Base-by-base conservation (phyloP, 53 echinoderm and acorn worm genomes). In the Henricia sp. region DNA sequence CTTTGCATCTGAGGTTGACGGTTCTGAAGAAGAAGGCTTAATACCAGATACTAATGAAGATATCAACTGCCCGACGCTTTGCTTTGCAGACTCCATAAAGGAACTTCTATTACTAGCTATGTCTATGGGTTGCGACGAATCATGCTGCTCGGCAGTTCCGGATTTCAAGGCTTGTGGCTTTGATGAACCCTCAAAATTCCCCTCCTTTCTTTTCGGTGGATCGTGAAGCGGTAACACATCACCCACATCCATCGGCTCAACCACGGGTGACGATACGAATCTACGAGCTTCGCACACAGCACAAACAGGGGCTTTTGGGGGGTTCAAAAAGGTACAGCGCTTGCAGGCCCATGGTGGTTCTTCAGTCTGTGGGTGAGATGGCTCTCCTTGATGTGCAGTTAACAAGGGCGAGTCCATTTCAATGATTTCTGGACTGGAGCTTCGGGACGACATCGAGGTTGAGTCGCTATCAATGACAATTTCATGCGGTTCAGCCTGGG, bases 311-410 rank as follows among this genome's bases (percentile, higher is more conserved):
- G 82, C 65, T 3, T 88, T 53, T 33, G 91, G 85, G 10, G 88
- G 77, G 70, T 95, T 95, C 36, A 93, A 83, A 17, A 93, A 54
- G 17, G 95, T 95, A 63, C 95, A 95, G 28, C 50, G 77, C 66
- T 56, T 80, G 56, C 95, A 95, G 37, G 86, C 48, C 95, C 95
- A 95, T 55, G 69, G 50, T n/a, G 37, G 8, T 35, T 50, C 37
- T 38, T 44, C 82, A 32, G 26, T 34, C 53, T 51, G 23, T 3
- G 41, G 8, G 16, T 59, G 20, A 2, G 23, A 34, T 10, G 24
- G 37, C 3, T 41, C 42, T 52, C 27, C 44, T 19, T 53, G 52
- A n/a, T 37, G 73, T 37, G 70, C 43, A 9, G 46, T 1, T 38
- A 42, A 25, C n/a, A 42, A 10, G 44, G 46, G 70, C 29, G 80